Evolutionary conservation across 2,888 invertebrate species (phyloP), one percentile per base, ranked within the genome.

Genomic region (Vandiemenella viatica): DNA sequence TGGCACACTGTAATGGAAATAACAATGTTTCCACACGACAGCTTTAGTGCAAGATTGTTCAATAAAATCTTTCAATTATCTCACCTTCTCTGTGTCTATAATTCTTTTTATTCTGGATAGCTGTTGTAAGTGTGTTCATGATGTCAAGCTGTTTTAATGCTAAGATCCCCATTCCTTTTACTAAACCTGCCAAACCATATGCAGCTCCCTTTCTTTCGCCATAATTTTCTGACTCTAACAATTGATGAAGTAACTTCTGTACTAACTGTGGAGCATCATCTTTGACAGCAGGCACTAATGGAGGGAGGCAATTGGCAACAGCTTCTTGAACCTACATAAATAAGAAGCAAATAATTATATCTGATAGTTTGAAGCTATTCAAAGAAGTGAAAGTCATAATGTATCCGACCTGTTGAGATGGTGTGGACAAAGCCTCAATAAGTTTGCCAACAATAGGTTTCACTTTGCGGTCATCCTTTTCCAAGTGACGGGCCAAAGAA

Each of bases 41-140:
- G n/a, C n/a, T n/a, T n/a, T n/a, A 32, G n/a, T 32, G 4, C 10
- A 32, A 3, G n/a, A 32, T 32, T 3, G n/a, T 32, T 32, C 10
- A 32, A 2, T 4, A 32, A 32, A 32, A 32, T 32, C 10, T 13
- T 13, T 21, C 22, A 50, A 44, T 26, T 15, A 13, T 47, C 54
- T 57, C 60, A 75, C 88, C 93, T 75, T 96, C 97, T 48, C 96
- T 74, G 57, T 88, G 87, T 58, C 88, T 83, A 60, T 87, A 90
- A 63, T 92, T 92, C 65, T 96, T 96, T 68, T 97, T 97, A 64
- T 97, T 92, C 63, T 93, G 92, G 57, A 97, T 90, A 48, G 93
- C 92, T 46, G 83, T 84, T 0, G 90, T 92, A 44, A 96, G 71
- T 54, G 87, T 87, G 3, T 84, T 83, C 90, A 97, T 96, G 38